Percentiles rank a stretch among this genome's conserved stretches.
Conservation (phyloP, 2,888 invertebrate species). For the Philonicus albiceps region DNA sequence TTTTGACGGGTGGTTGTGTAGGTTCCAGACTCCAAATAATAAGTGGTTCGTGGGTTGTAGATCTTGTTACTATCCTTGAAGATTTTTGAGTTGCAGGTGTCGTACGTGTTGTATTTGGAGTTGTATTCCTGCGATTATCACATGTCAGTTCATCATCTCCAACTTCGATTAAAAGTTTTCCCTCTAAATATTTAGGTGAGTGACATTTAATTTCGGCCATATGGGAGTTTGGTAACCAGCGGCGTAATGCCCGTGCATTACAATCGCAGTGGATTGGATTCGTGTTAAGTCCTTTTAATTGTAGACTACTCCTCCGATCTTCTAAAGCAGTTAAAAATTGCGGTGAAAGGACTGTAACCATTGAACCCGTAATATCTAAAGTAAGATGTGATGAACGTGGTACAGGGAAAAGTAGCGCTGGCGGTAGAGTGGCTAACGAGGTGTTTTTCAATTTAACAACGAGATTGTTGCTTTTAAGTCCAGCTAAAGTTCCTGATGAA, state of each 20-base stretch:
- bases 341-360: constrained; percentile 76
- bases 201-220: constrained; percentile 72
- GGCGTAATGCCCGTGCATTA: constrained; percentile 77
- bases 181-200: constrained; percentile 74
- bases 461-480: constrained; percentile 76
- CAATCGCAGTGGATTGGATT: constrained; percentile 90
- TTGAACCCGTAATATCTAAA: constrained; percentile 81
- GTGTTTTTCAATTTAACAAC: constrained; percentile 82
- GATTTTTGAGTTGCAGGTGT: constrained; percentile 57
- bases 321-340: constrained; percentile 83
- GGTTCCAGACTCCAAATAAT: constrained; percentile 91
- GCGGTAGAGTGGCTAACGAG: constrained; percentile 78
- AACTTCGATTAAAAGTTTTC: constrained; percentile 75
- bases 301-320: constrained; percentile 79
- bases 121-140: constrained; percentile 70
- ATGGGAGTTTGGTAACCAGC: constrained; percentile 76
- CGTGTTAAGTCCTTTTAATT: constrained; percentile 75
- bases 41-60: constrained; percentile 78
- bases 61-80: constrained; percentile 67
- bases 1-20: constrained; percentile 68
- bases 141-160: constrained; percentile 85
- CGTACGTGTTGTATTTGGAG: constrained; percentile 58
- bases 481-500: constrained; percentile 84
- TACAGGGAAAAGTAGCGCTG: constrained; percentile 84
- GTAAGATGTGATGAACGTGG: constrained; percentile 83